A percentile compares a stretch with the other conserved stretches of the same genome.
Conservation (phyloP, 2,797 vertebrate species). For the Chanos chanos region DNA sequence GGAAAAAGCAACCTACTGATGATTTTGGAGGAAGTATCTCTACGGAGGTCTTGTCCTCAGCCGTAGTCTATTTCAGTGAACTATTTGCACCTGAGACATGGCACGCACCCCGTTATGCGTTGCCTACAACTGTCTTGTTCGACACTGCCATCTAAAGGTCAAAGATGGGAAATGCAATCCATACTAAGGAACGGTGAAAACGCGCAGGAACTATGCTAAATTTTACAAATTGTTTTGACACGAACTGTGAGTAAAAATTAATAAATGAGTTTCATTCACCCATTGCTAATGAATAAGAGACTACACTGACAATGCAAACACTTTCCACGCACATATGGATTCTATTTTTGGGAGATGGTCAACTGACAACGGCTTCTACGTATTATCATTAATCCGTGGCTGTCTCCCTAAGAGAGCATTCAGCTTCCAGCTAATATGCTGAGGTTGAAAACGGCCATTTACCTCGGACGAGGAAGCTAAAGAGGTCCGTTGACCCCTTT, state of each 20-base stretch:
- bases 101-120: neutral
- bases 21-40: constrained; percentile 12
- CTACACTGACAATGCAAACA: too few species aligned
- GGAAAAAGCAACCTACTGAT: constrained; percentile 19
- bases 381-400: constrained; percentile 68
- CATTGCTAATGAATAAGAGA: too few species aligned
- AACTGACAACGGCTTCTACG: constrained; percentile 70
- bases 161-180: neutral
- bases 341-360: too few species aligned
- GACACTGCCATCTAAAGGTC: constrained; percentile 41
- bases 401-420: constrained; percentile 60
- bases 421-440: constrained; percentile 71
- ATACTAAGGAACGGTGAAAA: neutral
- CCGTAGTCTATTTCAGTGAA: too few species aligned
- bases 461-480: constrained; percentile 70
- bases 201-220: too few species aligned
- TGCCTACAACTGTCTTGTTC: neutral
- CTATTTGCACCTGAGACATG: too few species aligned
- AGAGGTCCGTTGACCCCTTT: constrained; percentile 75
- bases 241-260: too few species aligned
- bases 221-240: too few species aligned
- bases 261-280: too few species aligned
- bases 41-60: constrained; percentile 17
- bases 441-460: constrained; percentile 74
- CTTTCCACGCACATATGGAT: too few species aligned